Evolutionary conservation across 2,797 vertebrate species (phyloP), one percentile per base, ranked within the genome.

Genomic region (Streptopelia turtur): DNA sequence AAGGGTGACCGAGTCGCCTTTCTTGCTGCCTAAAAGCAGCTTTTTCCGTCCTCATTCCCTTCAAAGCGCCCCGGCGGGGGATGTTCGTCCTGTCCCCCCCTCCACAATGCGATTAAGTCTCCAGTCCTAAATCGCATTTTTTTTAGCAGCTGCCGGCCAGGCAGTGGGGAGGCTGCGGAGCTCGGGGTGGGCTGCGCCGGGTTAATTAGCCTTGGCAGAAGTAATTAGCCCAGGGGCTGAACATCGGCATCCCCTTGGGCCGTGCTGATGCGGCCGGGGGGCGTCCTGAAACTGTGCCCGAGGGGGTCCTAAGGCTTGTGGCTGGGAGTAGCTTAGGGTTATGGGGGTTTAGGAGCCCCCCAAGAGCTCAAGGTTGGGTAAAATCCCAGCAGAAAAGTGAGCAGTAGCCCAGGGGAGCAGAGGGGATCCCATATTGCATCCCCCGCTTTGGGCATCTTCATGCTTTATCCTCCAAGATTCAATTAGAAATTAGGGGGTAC

Each of bases 391-490:
- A 49, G 49, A 43, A 92, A 92, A 69, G 77, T 15, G 43, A 55
- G 60, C 3, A 37, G 49, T 16, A 45, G 5, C 57, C 16, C 30
- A 13, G 18, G 8, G 23, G 60, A 22, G 28, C 13, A 14, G 39
- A 39, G 12, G 4, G 1, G 8, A 18, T 28, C 9, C 13, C 78
- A 33, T 16, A n/a, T 16, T 30, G 0, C 0, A 2, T 24, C 23
- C 11, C 18, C 31, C 39, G 30, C 37, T 5, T 1, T 0, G 0
- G 27, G 21, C 0, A 1, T 27, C 55, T 11, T 41, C 0, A 0
- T 37, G 35, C 23, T 57, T 21, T 27, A 0, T 6, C 24, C 39
- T 33, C 37, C n/a, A 17, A 5, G 17, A 16, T n/a, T 30, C 30
- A 6, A 0, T 16, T 3, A 2, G 47, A 37, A 53, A 16, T 41